These are phyloP conservation scores for Meghimatium bilineatum DNA, from an alignment of 2,888 invertebrate genomes.

Conservation along the genomic window DNA sequence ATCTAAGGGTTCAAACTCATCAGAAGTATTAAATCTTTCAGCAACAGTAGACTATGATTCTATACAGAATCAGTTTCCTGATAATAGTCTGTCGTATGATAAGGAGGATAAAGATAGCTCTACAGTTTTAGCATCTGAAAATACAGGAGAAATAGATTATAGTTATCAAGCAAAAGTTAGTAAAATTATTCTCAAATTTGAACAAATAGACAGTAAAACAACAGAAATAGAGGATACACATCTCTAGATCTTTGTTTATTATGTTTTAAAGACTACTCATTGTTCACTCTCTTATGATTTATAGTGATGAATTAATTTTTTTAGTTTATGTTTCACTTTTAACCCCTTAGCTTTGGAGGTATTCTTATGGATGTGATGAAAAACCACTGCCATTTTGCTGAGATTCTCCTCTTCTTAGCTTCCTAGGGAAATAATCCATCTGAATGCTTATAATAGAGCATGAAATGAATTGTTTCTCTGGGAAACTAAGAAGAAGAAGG, in stretches of 20 bases:
- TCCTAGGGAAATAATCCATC: no score
- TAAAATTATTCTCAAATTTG: not conserved
- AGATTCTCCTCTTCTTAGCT: no score
- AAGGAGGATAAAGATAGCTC: not conserved
- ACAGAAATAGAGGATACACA: not conserved
- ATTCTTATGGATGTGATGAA: no score
- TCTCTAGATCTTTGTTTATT: not conserved
- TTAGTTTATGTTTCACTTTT: no score
- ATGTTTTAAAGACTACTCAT: no score
- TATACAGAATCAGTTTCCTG: not conserved
- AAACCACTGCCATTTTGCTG: no score
- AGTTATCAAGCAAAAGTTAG: not conserved
- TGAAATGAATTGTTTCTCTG: no score
- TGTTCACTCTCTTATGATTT: not conserved
- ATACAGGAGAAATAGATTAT: not conserved
- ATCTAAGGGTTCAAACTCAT: no score
- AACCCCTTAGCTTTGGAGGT: no score
- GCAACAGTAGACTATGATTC: not conserved
- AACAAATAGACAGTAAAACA: not conserved
- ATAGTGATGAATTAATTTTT: not conserved
- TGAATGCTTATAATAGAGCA: no score
- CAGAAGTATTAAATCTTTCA: not conserved
- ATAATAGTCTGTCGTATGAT: not conserved
- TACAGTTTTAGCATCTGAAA: not conserved
- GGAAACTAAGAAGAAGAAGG: no score